Conservation (phyloP, 1,140 invertebrate genomes). For the Musca vetustissima region DNA sequence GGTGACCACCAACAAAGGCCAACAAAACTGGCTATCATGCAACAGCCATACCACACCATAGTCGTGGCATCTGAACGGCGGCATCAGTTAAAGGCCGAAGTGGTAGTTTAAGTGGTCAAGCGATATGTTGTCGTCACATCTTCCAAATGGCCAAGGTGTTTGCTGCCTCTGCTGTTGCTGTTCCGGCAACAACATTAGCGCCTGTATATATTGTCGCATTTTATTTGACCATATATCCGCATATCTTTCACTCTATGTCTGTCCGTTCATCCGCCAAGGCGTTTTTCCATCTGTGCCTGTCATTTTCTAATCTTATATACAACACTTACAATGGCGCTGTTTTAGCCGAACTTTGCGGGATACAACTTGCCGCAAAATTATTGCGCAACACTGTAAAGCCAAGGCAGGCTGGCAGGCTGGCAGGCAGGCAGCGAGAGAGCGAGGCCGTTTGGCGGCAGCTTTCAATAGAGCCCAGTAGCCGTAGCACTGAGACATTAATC, state of each 20-base stretch:
- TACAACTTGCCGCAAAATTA: not conserved
- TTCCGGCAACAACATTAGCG: constrained; percentile 50
- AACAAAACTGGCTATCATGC: not conserved
- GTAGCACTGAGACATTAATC: constrained; percentile 56
- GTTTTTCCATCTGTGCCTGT: no score
- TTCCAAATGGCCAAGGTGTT: constrained; percentile 49
- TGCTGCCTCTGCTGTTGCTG: constrained; percentile 29
- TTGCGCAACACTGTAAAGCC: not conserved
- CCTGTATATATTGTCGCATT: constrained; percentile 30
- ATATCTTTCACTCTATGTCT: not conserved
- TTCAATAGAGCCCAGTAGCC: constrained; percentile 51
- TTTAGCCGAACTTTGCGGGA: not conserved
- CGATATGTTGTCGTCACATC: constrained; percentile 37
- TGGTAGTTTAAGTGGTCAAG: constrained; percentile 41
- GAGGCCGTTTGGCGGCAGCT: constrained; percentile 19
- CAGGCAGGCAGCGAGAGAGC: constrained; percentile 21
- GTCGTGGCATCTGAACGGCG: not conserved
- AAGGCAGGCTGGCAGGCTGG: constrained; percentile 5
- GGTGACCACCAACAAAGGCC: constrained; percentile 19
- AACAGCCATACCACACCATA: not conserved
- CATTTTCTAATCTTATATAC: constrained; percentile 13
- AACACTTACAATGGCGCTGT: constrained; percentile 8
- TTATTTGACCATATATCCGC: not conserved
- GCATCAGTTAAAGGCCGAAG: constrained; percentile 35
- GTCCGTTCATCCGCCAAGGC: not conserved